phyloP scores from a whole-genome alignment of 92 coral and sea anemone species.

The Virgularia gustaviana region DNA sequence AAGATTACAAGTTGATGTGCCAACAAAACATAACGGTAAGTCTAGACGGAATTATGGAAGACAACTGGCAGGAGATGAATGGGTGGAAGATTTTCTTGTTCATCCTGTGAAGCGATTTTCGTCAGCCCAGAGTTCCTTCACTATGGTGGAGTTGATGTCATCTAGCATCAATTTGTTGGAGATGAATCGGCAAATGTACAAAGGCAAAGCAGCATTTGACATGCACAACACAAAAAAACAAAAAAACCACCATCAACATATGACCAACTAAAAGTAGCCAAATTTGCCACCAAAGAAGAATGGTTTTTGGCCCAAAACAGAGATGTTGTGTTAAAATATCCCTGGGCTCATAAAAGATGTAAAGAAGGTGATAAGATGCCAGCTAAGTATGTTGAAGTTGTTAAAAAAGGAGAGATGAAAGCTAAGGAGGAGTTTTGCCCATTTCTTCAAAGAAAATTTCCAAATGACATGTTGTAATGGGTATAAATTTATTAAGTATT shows the following conservation, averaged over 20 bases:
- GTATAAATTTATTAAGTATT: no score
- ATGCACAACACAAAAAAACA: slow-evolving; percentile 38
- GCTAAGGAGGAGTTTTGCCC: background rate
- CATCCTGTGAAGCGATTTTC: slow-evolving; percentile 41
- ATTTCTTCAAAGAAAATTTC: slow-evolving; percentile 11
- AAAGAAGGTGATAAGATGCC: background rate
- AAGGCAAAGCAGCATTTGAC: slow-evolving; percentile 30
- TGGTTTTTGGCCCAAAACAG: slow-evolving; percentile 12
- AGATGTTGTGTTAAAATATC: background rate
- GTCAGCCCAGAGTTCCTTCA: slow-evolving; percentile 18
- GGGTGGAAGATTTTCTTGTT: slow-evolving; percentile 54
- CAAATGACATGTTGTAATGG: slow-evolving; percentile 3
- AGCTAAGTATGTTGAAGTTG: background rate
- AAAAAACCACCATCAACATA: slow-evolving; percentile 21
- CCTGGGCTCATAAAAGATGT: background rate
- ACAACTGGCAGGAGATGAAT: slow-evolving; percentile 50
- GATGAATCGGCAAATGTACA: slow-evolving; percentile 35
- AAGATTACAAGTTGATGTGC: background rate
- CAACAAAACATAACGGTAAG: slow-evolving; percentile 14
- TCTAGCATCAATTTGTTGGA: slow-evolving; percentile 12
- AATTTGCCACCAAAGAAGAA: slow-evolving; percentile 20
- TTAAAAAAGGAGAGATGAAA: slow-evolving; percentile 7
- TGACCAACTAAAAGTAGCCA: slow-evolving; percentile 32
- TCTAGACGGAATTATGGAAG: slow-evolving; percentile 42
- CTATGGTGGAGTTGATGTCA: slow-evolving; percentile 41